Evolutionary conservation across 1,140 invertebrate species (phyloP), one percentile per base, ranked within the genome.

Genomic region (Bombyx mandarina): DNA sequence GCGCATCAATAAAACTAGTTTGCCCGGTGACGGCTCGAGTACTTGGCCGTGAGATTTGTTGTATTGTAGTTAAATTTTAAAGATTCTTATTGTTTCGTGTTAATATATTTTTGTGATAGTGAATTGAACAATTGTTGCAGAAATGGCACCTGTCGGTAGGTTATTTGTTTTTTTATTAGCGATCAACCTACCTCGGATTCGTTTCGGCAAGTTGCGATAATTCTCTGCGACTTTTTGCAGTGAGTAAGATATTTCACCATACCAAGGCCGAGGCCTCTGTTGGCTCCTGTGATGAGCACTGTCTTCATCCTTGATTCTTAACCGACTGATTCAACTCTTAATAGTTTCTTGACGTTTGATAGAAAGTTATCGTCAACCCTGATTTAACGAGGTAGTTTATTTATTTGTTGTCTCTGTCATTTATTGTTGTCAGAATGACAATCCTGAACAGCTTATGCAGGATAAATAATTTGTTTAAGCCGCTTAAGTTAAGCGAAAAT

Each of bases 241-340:
- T 79, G 73, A 52, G 67, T 62, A 45, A 88, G 73, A 78, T 93
- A 90, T 84, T 93, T 94, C 1, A 97, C 92, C 56, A 98, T 88
- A 51, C 95, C 95, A 44, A 97, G 85, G 12, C 96, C 96, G 50
- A 98, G 82, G 1, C 97, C 96, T 46, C 96, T 91, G 77, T 97
- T 97, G 54, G 93, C 93, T 22, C 96, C 96, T 7, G 96, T 98
- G 59, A 97, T 92, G 61, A 98, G 84, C 64, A 97, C 91, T 45
- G 93, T 93, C 63, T 91, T 93, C 93, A 95, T 94, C 65, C 64
- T 88, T 57, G 26, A 35, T 35, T 60, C 43, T 35, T 9, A 51
- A 6, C 50, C 50, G 44, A 56, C 59, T 53, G 47, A 55, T 52
- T 42, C 47, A 12, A 49, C 44, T 58, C 59, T 51, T 61, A 48